Evolutionary conservation across 1,140 invertebrate species (phyloP), one percentile per base, ranked within the genome.

Genomic region (Agrilus planipennis): DNA sequence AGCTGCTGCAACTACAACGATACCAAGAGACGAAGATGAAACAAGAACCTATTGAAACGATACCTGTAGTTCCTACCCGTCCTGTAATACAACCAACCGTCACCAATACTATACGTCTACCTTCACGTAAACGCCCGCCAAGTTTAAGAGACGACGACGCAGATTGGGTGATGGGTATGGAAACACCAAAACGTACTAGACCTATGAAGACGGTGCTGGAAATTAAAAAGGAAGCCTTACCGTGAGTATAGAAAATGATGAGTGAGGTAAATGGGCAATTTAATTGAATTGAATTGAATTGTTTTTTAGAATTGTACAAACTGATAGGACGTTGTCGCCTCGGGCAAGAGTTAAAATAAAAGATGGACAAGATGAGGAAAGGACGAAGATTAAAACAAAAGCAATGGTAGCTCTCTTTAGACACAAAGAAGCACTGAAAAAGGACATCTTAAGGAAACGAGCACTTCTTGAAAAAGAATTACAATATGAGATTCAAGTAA

Each of bases 401-500:
- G 67, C 78, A 42, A 73, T 77, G 48, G 74, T 77, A 51, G 62
- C 75, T 28, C 63, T 91, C 14, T 82, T 79, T 58, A 75, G 83
- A 47, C 89, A 95, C 45, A 94, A 92, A 57, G 90, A 94, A 60
- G 64, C 84, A 45, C 71, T 96, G 14, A 94, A 94, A 61, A 92
- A 91, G 55, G 90, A 93, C 52, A 94, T 95, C 41, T 72, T 91
- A 23, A 87, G 89, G 51, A 93, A 93, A 60, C 68, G 90, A 49
- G 83, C 82, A 3, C 61, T 91, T 2, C 72, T 94, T 30, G 90
- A 96, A 62, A 90, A 91, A 52, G 88, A 91, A 61, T 69, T 94
- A 31, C 84, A 89, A 57, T 78, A 83, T 49, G 85, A 92, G 55
- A 92, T 95, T 60, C 81, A 86, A 74, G 83, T 81, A 59, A 46